A percentile compares a stretch with the other conserved stretches of the same genome.
Conservation (phyloP, 2,797 vertebrate species). For the Macroramphosus scolopax region DNA sequence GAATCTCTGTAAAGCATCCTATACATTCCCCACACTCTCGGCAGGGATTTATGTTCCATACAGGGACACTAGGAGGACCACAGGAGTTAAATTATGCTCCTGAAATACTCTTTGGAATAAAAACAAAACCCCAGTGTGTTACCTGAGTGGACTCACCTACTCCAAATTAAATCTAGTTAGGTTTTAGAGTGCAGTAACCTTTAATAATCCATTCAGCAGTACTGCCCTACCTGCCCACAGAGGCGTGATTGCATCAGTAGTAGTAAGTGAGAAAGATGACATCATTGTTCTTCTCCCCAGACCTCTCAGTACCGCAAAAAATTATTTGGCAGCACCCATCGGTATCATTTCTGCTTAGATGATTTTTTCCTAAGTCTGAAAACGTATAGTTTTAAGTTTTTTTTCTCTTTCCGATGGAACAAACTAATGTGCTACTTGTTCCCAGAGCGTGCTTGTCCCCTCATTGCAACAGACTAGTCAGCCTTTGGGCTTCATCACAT, state of each 20-base stretch:
- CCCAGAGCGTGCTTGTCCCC: background rate
- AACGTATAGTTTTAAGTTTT: background rate
- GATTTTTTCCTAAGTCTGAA: no score
- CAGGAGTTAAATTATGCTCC: no score
- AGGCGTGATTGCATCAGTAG: slow-evolving; percentile 46
- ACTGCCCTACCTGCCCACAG: slow-evolving; percentile 52
- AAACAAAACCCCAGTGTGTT: background rate
- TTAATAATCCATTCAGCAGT: slow-evolving; percentile 51
- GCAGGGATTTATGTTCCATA: no score
- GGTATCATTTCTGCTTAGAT: no score
- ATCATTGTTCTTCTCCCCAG: slow-evolving; percentile 32
- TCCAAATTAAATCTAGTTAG: slow-evolving; percentile 19
- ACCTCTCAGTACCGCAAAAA: slow-evolving; percentile 23
- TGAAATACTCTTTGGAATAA: no score
- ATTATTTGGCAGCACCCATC: no score
- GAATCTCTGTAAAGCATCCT: slow-evolving; percentile 22
- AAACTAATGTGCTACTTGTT: background rate
- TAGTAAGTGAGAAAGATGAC: slow-evolving; percentile 65
- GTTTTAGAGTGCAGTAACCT: slow-evolving; percentile 34
- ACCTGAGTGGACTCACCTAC: slow-evolving; percentile 14
- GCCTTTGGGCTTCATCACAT: slow-evolving; percentile 2
- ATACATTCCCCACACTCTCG: no score
- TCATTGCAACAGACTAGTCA: background rate
- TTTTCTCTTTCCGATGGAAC: slow-evolving; percentile 1
- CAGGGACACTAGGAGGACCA: no score